Conservation (phyloP, 1,140 invertebrate genomes). For the Spodoptera litura region DNA sequence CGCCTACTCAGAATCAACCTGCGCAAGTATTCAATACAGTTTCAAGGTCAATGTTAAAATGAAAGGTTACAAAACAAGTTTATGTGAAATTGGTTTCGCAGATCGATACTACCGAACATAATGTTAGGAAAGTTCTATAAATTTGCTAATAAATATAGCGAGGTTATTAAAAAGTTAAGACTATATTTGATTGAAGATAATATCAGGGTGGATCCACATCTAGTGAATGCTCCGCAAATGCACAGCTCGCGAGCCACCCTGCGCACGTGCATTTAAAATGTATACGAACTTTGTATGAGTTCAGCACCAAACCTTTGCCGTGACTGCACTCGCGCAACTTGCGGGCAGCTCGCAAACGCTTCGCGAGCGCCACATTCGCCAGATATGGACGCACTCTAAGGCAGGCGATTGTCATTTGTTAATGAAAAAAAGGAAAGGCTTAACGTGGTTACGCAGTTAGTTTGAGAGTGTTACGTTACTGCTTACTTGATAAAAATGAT, state of each 20-base stretch:
- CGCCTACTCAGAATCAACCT: conserved; percentile 3
- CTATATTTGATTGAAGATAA: background rate
- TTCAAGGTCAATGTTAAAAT: conserved; percentile 36
- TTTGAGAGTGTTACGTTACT: too few relatives aligned
- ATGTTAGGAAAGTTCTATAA: background rate
- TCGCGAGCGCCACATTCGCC: too few relatives aligned
- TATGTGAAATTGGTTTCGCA: conserved; percentile 9
- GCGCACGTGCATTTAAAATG: too few relatives aligned
- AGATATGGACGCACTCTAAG: background rate
- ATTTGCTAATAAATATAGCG: background rate
- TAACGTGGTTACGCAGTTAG: background rate
- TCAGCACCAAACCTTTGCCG: too few relatives aligned
- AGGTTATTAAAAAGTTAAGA: background rate
- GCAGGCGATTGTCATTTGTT: background rate
- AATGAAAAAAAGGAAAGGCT: background rate
- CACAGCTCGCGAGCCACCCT: too few relatives aligned
- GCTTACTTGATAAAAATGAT: too few relatives aligned
- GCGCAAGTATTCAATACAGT: conserved; percentile 6
- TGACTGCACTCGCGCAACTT: too few relatives aligned
- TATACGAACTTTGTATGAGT: too few relatives aligned
- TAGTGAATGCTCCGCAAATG: too few relatives aligned
- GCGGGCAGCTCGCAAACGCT: too few relatives aligned
- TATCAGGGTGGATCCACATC: background rate
- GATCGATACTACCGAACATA: conserved; percentile 29
- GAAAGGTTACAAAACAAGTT: conserved; percentile 38